Evolutionary conservation across 2,113 vertebrate genomes (phyloP).

Genomic region (Aepyceros melampus): DNA sequence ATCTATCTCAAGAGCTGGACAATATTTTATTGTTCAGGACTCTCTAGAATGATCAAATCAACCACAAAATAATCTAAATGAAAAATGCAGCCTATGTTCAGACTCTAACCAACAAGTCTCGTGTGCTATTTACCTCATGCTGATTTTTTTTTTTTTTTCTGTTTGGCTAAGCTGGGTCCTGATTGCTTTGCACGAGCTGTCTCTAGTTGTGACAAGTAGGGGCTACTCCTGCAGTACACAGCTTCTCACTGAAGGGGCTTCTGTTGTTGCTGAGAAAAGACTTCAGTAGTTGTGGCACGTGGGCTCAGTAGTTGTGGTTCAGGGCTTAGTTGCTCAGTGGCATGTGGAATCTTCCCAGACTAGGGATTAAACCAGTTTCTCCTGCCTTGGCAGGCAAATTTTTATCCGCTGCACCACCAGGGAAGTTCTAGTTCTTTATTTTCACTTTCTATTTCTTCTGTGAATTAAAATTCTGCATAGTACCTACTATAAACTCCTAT

Average conservation of each 20-base stretch:
- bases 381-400: not conserved
- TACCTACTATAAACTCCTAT: not conserved
- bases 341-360: not conserved
- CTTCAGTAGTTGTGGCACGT: accelerated
- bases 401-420: accelerated
- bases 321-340: not conserved
- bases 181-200: accelerated
- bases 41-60: not conserved
- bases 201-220: accelerated
- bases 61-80: conserved; percentile 58
- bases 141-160: not conserved
- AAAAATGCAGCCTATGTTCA: conserved; percentile 14
- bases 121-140: not conserved
- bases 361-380: accelerated
- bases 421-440: no score
- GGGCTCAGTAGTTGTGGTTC: accelerated
- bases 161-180: not conserved
- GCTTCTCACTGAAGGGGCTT: not conserved
- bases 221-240: not conserved
- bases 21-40: not conserved
- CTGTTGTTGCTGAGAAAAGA: accelerated
- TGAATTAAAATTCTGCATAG: not conserved
- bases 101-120: not conserved
- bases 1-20: accelerated
- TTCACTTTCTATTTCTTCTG: not conserved